Evolutionary conservation across 2,113 vertebrate genomes (phyloP).

Genomic region (Setophaga kirtlandii): DNA sequence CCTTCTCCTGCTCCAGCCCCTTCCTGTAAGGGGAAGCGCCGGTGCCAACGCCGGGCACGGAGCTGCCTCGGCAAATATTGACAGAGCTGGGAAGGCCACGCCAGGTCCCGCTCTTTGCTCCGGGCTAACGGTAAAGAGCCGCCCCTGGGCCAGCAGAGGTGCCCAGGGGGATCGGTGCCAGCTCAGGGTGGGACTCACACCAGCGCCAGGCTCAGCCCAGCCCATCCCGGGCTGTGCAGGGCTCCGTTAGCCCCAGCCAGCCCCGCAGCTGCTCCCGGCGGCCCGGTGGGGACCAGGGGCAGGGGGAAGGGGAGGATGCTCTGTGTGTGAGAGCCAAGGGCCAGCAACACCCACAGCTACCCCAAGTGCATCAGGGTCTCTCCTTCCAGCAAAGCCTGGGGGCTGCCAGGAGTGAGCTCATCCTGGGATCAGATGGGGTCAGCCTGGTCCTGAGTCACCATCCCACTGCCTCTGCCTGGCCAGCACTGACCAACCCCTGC

Average conservation of each 20-base stretch:
- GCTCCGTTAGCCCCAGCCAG: background rate
- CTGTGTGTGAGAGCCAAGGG: rapidly evolving
- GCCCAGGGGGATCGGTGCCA: background rate
- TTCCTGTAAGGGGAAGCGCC: constrained; percentile 18
- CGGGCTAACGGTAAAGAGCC: constrained; percentile 29
- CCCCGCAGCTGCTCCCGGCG: background rate
- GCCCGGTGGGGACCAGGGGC: rapidly evolving
- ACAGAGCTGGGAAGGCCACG: constrained; percentile 2
- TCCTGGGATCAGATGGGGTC: background rate
- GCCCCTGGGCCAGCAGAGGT: background rate
- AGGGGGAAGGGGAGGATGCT: background rate
- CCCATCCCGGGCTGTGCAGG: rapidly evolving
- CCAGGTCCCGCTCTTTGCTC: constrained; percentile 48
- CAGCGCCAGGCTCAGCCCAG: background rate
- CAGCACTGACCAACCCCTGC: rapidly evolving
- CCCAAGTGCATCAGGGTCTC: rapidly evolving
- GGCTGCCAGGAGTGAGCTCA: background rate
- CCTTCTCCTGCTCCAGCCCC: background rate
- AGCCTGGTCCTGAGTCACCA: background rate
- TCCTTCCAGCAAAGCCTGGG: background rate
- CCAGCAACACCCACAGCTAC: rapidly evolving
- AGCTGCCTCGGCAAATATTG: constrained; percentile 38
- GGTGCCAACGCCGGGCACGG: background rate
- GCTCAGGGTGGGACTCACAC: background rate
- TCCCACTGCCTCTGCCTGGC: rapidly evolving